phyloP scores from a whole-genome alignment of 2,797 vertebrate genomes.

The Sebastes oblongus region DNA sequence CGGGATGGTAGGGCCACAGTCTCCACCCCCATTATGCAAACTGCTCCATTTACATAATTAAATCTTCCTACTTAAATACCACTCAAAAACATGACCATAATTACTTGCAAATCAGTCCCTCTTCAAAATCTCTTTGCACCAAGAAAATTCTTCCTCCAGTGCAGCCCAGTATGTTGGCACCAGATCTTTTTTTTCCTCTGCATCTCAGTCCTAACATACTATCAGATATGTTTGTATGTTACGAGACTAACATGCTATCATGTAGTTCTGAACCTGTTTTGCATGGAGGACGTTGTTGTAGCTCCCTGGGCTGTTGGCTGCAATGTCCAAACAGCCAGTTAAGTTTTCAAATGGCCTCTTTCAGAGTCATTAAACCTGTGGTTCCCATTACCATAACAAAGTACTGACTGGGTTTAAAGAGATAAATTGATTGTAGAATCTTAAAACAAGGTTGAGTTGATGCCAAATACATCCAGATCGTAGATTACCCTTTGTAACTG shows the following conservation, averaged over 20 bases:
- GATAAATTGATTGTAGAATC: not conserved
- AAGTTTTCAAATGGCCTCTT: conserved; percentile 7
- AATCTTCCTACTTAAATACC: not conserved
- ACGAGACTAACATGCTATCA: not conserved
- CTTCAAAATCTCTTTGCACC: not conserved
- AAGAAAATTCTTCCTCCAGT: not conserved
- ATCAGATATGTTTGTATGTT: not conserved
- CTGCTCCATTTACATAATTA: not conserved
- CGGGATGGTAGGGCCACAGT: not conserved
- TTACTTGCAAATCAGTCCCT: not conserved
- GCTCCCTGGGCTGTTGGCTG: not conserved
- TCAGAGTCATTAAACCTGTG: conserved; percentile 3
- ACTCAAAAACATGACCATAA: not conserved
- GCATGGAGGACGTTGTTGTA: not conserved
- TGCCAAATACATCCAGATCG: not conserved
- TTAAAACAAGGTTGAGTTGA: not conserved
- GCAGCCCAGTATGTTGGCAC: not conserved
- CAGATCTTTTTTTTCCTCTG: not conserved
- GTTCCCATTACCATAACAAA: conserved; percentile 15
- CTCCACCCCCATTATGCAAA: conserved; percentile 19
- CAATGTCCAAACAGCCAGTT: not conserved
- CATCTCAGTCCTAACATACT: not conserved
- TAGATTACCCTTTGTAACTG: not conserved
- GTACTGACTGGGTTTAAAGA: not conserved
- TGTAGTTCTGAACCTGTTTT: not conserved